Evolutionary conservation across 2,113 vertebrate species (phyloP).

Genomic region (Ciconia boyciana): DNA sequence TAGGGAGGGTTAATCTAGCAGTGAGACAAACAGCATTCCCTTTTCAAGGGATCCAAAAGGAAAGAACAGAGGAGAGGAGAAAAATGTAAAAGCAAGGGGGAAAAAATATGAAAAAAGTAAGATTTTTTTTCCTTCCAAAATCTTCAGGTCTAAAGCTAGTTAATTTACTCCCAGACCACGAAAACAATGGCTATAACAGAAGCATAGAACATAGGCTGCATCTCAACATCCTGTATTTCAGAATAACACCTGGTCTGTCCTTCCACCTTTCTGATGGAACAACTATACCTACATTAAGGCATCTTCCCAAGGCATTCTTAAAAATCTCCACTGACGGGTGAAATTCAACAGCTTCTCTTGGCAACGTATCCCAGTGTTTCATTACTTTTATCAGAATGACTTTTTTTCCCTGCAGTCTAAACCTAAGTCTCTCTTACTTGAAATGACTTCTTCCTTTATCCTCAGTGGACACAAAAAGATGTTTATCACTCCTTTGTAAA

Average conservation of each 20-base stretch:
- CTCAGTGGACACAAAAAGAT: not conserved
- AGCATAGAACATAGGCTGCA: not conserved
- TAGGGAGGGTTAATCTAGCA: not conserved
- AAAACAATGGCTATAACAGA: not conserved
- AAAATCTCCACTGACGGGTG: not conserved
- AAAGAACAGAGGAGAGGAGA: not conserved
- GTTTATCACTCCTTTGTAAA: not conserved
- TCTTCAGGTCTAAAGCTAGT: not conserved
- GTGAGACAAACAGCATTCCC: not conserved
- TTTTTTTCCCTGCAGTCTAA: not conserved
- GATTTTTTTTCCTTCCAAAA: not conserved
- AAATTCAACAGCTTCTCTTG: not conserved
- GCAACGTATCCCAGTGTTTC: not conserved
- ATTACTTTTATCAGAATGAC: not conserved
- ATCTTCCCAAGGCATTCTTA: not conserved
- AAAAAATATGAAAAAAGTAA: not conserved
- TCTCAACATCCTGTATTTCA: not conserved
- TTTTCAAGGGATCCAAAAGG: not conserved
- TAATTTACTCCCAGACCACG: not conserved
- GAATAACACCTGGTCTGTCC: not conserved
- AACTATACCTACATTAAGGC: not conserved
- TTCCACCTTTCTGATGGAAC: not conserved
- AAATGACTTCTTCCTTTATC: not conserved
- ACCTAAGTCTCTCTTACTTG: not conserved
- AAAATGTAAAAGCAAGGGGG: not conserved